Evolutionary conservation across 1,140 invertebrate genomes (phyloP), one percentile per base, ranked within the genome.

Genomic region (Drosophila dunni): DNA sequence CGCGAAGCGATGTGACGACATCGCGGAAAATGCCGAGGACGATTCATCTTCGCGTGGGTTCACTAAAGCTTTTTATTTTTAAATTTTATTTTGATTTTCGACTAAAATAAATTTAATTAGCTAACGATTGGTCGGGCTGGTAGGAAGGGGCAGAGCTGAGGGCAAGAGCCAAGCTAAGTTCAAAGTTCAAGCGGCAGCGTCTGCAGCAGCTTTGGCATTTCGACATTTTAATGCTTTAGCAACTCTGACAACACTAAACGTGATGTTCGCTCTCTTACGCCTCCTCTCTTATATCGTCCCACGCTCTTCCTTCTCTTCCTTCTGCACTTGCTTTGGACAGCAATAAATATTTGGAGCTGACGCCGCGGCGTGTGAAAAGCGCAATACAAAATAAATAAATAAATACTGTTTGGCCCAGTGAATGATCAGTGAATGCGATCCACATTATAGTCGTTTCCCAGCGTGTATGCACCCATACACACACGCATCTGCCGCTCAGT

Each of bases 101-200:
- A 65, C 63, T 69, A 60, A 81, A 79, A 81, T 75, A 81, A 86
- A 86, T 86, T 79, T 86, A 86, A 86, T 86, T 86, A 86, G 83
- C 79, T 63, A 78, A 70, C 78, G 79, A 76, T 73, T 82, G 69
- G 63, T 45, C 56, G 42, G 8, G 10, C 0, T 33, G 20, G 33
- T 24, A 44, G 9, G n/a, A 44, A 11, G 29, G 20, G 36, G 15
- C 10, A 10, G 42, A 60, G 57, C 13, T 29, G 29, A 45, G 38
- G 44, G 36, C 36, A n/a, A 11, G 51, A 11, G 6, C 40, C n/a
- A 24, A 34, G 13, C 57, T 69, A 69, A 74, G 71, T 74, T 74
- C 50, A 74, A 72, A 74, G 71, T 74, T 74, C 57, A 74, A 72
- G 33, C 64, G 36, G 36, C 54, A 44, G 48, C 34, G n/a, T 65